Evolutionary conservation across 2,888 invertebrate species (phyloP), one percentile per base, ranked within the genome.

Genomic region (Operophtera brumata): DNA sequence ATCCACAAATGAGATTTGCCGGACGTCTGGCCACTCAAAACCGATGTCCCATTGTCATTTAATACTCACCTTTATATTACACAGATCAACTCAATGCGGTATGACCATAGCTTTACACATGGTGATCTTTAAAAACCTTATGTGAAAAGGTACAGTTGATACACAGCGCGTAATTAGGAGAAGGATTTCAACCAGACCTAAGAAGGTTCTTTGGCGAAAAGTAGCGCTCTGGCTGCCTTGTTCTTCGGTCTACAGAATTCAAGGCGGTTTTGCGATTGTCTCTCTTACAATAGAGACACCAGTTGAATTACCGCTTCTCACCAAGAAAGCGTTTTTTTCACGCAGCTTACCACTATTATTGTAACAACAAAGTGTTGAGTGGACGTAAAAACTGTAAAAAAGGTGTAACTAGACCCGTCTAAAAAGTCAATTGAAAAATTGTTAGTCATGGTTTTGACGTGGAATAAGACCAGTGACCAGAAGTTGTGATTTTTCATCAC

Each of bases 1-100:
- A 86, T 88, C 88, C 88, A 85, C 87, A 89, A 90, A 90, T 89
- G 88, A 89, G 90, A 90, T 90, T 89, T 88, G 86, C 83, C 76
- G 86, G 87, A 84, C 88, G 82, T 78, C 82, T 82, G 88, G 84
- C 87, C 85, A 89, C 89, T 89, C 87, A 78, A 85, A 83, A 82
- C 80, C 82, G 78, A 79, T 79, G 77, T 69, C 65, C 84, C 65
- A 86, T 89, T 90, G 88, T 90, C 81, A 84, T 75, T 77, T 82
- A 81, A 84, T 82, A 85, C 86, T 87, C 85, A 88, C 89, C 89
- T 89, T 55, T 88, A 80, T 76, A 84, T 80, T 82, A 82, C 80
- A 80, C 76, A 73, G 70, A 80, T 84, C 78, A 77, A 75, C 76
- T 70, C 75, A 80, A 81, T 78, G 75, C 78, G 70, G 72, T 71